Evolutionary conservation across 2,888 invertebrate species (phyloP), one percentile per base, ranked within the genome.

Genomic region (Dryomyza anilis): DNA sequence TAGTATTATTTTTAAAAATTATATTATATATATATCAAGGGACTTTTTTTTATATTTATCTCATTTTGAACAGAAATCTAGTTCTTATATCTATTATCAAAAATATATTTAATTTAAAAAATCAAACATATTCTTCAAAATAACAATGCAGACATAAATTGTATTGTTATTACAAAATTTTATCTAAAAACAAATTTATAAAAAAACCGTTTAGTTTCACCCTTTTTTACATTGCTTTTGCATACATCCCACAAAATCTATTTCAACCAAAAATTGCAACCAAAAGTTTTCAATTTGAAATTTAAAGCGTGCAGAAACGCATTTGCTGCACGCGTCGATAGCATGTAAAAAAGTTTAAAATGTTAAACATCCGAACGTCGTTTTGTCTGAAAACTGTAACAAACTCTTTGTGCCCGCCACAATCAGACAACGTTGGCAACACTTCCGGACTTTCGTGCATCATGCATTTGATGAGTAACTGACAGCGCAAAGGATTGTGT

Each of bases 391-490:
- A 25, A 25, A 48, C 23, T 48, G 25, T 48, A 48, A 48, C 23
- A 50, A 52, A 52, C 23, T 52, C n/a, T 14, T 27, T 25, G 10
- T 16, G 8, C 14, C 25, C 23, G 50, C n/a, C 25, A 25, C 55
- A 12, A 16, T 12, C 12, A 19, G 10, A 21, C 23, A 23, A 12
- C 29, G 30, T 29, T 19, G 33, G 46, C 29, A 19, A 7, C 27
- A 59, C 33, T 46, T 46, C 48, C 48, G 36, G 29, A n/a, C 59
- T 30, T 21, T n/a, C 59, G 27, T 45, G 6, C 48, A 21, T 59
- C 59, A 52, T 27, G 21, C 43, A 19, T 43, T 61, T 61, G 61
- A 61, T 29, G 53, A 43, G 61, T 43, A 61, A 43, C 61, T 61
- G 61, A 61, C 61, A 53, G 43, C n/a, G n/a, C 43, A 53, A 25